Base-by-base conservation (phyloP, 2,888 invertebrate genomes). In the Cephus runcator region DNA sequence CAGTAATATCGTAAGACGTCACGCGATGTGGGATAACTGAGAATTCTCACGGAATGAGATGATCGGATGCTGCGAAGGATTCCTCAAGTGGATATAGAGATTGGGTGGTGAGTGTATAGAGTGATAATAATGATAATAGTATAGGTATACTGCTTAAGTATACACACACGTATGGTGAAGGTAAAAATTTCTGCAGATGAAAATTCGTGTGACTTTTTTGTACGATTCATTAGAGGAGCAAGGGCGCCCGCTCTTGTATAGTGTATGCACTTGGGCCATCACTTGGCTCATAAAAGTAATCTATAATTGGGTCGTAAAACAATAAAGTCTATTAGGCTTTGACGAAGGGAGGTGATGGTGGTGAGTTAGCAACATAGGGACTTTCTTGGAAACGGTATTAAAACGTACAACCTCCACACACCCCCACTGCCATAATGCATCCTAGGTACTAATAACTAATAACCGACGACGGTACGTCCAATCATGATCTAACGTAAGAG, bases 301-400 rank as follows among this genome's bases (percentile, higher is more conserved):
- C 88, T 87, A 85, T 89, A 90, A 91, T 89, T 90, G 88, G 88
- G 85, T 87, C 86, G 87, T 90, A 90, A 90, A 90, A 89, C 87
- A 88, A 90, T 90, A 88, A 91, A 90, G 84, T 88, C 87, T 88
- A 87, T 89, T 85, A 88, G 86, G 83, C 82, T 77, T 76, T 77
- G 81, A 81, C 80, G 68, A 74, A 74, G 74, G 74, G 35, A 74
- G 36, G 74, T 34, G 71, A 9, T 33, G 71, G 71, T 33, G 71
- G 71, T 56, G 71, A 71, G 33, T 34, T 31, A 71, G 71, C 31
- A 31, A 76, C 79, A 69, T 74, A 78, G 79, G 80, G 78, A 76
- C 73, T 76, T 83, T 82, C 83, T 76, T 69, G 36, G 81, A 80
- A 82, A 75, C 56, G 77, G 73, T 81, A 79, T 80, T 78, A 82